A percentile compares a stretch with the other conserved stretches of the same genome.
Evolutionary conservation across 2,888 invertebrate species (phyloP).

Genomic region (Metellina segmentata): DNA sequence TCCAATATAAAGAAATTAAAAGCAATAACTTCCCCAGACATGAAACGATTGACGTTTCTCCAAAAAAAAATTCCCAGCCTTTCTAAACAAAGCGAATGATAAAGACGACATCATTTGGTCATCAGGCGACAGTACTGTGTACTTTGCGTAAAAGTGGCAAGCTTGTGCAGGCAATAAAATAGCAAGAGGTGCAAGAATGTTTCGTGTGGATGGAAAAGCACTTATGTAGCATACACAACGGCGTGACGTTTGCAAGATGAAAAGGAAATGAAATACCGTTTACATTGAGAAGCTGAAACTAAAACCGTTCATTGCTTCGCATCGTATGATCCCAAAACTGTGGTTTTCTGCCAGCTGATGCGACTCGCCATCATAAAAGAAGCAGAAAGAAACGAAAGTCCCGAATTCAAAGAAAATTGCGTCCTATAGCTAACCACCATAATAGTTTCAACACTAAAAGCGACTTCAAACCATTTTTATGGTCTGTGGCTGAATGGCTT

Average conservation of each 20-base stretch:
- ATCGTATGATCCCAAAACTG: conserved; percentile 4
- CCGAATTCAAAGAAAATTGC: conserved; percentile 14
- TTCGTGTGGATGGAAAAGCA: neutral
- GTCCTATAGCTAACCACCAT: neutral
- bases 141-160: neutral
- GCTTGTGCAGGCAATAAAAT: too few relatives aligned
- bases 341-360: conserved; percentile 25
- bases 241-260: conserved; percentile 4
- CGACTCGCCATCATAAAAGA: neutral
- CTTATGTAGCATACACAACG: conserved; percentile 1
- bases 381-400: conserved; percentile 40
- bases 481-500: neutral
- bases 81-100: neutral
- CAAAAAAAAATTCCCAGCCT: neutral
- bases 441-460: conserved; percentile 13
- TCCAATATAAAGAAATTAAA: neutral
- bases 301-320: conserved; percentile 25
- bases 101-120: neutral
- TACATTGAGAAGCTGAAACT: conserved; percentile 13
- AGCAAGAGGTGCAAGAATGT: neutral
- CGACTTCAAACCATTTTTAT: neutral
- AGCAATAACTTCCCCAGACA: neutral
- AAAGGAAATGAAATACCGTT: conserved; percentile 19
- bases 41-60: neutral
- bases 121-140: neutral